Evolutionary conservation across 2,113 vertebrate genomes (phyloP).

Genomic region (Perca flavescens): DNA sequence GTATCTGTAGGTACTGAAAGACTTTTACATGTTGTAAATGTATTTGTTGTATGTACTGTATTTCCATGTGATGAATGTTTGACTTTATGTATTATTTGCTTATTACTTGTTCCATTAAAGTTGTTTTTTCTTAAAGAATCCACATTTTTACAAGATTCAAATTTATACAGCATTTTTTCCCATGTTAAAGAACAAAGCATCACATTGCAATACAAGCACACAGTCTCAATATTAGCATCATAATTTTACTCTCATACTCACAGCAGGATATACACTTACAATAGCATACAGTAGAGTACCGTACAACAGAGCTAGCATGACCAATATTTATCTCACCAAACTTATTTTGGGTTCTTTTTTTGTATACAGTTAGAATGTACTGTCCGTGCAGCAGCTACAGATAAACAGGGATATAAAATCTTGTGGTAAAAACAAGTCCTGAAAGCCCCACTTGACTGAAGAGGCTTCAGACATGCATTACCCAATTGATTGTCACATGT

Average conservation of each 20-base stretch:
- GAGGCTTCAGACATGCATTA: conserved; percentile 14
- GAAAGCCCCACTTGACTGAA: background rate
- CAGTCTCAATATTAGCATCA: background rate
- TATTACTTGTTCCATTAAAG: conserved; percentile 72
- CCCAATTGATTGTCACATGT: conserved; percentile 58
- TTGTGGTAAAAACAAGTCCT: background rate
- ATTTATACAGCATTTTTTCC: background rate
- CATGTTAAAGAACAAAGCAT: background rate
- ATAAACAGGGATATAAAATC: background rate
- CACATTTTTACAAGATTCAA: background rate
- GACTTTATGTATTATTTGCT: conserved; percentile 53
- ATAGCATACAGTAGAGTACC: conserved; percentile 14
- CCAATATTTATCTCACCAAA: background rate
- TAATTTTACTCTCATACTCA: conserved; percentile 53
- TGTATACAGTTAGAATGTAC: background rate
- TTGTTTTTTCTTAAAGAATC: conserved; percentile 41
- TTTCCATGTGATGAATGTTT: conserved; percentile 59
- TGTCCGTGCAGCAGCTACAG: conserved; percentile 3
- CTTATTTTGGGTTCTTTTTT: background rate
- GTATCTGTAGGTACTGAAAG: conserved; percentile 69
- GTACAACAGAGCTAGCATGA: background rate
- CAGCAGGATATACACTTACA: conserved; percentile 9
- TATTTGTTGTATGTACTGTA: conserved; percentile 56
- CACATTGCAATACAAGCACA: background rate
- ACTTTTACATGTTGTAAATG: conserved; percentile 48